Base-by-base conservation (phyloP, 2,113 vertebrate species). In the Petaurus breviceps region DNA sequence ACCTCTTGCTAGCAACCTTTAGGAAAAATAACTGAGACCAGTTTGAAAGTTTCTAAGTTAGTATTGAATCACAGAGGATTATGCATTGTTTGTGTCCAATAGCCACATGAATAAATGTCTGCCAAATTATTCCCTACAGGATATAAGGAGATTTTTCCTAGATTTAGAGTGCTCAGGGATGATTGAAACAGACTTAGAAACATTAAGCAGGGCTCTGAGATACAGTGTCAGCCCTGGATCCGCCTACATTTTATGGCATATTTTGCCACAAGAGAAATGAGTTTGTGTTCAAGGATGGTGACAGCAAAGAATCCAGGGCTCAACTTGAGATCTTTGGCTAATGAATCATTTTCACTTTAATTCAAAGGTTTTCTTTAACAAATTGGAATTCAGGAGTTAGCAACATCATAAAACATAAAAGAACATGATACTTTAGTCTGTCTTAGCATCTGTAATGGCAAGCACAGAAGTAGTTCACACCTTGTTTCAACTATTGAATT, bases 321-420 rank as follows among this genome's bases (percentile, higher is more conserved):
- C 61, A 90, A 96, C 31, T 54, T 50, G 51, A 68, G 92, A 91
- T 77, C 57, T 94, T 53, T 53, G 46, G 11, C 50, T 51, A 14
- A 51, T 1, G 52, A 16, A 53, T n/a, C n/a, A 89, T 31, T 96
- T 95, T 95, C 92, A 92, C 68, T 94, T 92, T 49, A 25, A 89
- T 95, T 97, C 95, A 54, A 53, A 77, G 16, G 57, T 91, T 96
- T n/a, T 55, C 24, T 92, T 57, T 93, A 77, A 84, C n/a, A 77
- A 47, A 31, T 51, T 95, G 8, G 49, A 52, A 4, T 0, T 77
- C 68, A 94, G 92, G 43, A 94, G 90, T 91, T 91, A 37, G 47
- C 95, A 97, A 96, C 89, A 89, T 68, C 31, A 68, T 37, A 68
- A 16, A 1, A 68, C 11, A 61, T 31, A 68, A 12, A 12, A 68